Percentiles rank a stretch among this genome's conserved stretches.
These are phyloP conservation scores for Nemapogon koenigi DNA, from an alignment of 2,888 invertebrate species.

Conservation along the genomic window DNA sequence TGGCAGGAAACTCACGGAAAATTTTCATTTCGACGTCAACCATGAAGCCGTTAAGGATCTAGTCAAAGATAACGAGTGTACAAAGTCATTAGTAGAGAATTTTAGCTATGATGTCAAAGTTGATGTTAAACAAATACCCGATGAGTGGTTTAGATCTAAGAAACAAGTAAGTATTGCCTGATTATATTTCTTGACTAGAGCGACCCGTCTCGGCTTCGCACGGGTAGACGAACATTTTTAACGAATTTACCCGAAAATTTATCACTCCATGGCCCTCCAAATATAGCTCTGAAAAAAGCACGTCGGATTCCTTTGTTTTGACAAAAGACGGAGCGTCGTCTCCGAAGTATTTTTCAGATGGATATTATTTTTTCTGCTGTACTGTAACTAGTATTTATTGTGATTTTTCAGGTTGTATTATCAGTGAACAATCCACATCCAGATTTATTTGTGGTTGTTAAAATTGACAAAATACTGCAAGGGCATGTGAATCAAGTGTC, in stretches of 20 bases:
- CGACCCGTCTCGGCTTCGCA: too few species aligned
- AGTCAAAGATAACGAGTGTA: conserved; percentile 54
- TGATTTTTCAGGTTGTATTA: conserved; percentile 79
- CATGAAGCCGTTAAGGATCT: conserved; percentile 70
- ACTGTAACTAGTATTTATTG: too few species aligned
- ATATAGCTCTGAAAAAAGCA: too few species aligned
- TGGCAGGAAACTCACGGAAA: conserved; percentile 89
- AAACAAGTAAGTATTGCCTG: conserved; percentile 62
- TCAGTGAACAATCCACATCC: conserved; percentile 88
- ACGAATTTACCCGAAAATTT: too few species aligned
- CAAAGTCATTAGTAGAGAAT: conserved; percentile 56
- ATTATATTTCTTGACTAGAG: too few species aligned
- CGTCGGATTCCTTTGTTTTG: too few species aligned
- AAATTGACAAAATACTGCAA: conserved; percentile 93
- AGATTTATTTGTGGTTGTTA: conserved; percentile 90
- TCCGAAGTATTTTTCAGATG: too few species aligned
- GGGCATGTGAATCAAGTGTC: conserved; percentile 83
- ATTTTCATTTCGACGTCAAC: conserved; percentile 90
- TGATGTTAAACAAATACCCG: conserved; percentile 73
- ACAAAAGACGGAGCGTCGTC: too few species aligned
- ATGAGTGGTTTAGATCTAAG: conserved; percentile 76
- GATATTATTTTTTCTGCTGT: too few species aligned
- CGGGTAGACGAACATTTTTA: too few species aligned
- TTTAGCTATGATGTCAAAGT: conserved; percentile 63
- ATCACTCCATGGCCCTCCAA: too few species aligned